These are phyloP conservation scores for Heterotis niloticus DNA, from an alignment of 2,113 vertebrate species.

Conservation along the genomic window DNA sequence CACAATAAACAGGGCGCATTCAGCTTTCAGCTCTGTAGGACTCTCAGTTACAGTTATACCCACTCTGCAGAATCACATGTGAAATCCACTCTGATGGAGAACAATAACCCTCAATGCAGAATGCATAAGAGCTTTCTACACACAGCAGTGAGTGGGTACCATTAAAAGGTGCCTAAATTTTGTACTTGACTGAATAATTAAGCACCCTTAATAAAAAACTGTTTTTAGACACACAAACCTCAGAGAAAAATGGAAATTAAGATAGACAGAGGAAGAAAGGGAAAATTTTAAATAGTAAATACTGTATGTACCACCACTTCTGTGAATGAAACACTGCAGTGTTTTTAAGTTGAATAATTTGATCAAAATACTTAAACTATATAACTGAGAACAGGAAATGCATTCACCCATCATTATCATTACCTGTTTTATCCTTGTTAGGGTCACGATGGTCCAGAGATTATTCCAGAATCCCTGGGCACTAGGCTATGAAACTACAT, in stretches of 20 bases:
- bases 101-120: not conserved
- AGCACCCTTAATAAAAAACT: slow-evolving; percentile 26
- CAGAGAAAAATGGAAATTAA: not conserved
- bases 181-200: slow-evolving; percentile 23
- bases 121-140: not conserved
- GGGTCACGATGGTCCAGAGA: too few species aligned
- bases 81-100: slow-evolving; percentile 15
- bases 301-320: not conserved
- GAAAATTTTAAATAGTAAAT: slow-evolving; percentile 7
- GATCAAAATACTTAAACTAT: not conserved
- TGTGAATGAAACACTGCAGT: not conserved
- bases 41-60: slow-evolving; percentile 6
- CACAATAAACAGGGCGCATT: not conserved
- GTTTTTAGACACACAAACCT: not conserved
- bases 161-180: slow-evolving; percentile 11
- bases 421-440: too few species aligned
- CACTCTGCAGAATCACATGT: not conserved
- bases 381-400: too few species aligned
- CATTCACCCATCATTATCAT: too few species aligned
- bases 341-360: slow-evolving; percentile 3
- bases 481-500: too few species aligned
- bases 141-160: not conserved
- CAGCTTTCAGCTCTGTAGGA: not conserved
- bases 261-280: not conserved
- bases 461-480: too few species aligned